phyloP scores from a whole-genome alignment of 2,113 vertebrate genomes.

The Corythornis vintsioides region DNA sequence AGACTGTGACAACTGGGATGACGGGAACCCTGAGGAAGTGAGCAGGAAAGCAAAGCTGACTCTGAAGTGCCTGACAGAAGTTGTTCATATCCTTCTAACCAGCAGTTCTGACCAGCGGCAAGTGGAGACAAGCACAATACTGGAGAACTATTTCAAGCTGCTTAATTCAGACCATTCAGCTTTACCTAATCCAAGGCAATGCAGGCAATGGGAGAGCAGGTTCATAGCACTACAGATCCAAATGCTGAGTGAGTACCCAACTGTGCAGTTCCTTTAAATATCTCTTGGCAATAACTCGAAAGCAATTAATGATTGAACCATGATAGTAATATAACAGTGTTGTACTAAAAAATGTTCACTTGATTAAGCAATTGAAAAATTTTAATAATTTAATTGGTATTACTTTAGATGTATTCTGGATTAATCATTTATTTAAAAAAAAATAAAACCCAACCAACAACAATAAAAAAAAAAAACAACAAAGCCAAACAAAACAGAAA shows the following conservation, averaged over 20 bases:
- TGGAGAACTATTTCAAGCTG: constrained; percentile 98
- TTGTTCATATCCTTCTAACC: constrained; percentile 91
- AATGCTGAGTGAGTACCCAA: constrained; percentile 89
- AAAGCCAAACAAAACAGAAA: neutral
- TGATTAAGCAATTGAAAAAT: neutral
- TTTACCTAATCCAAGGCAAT: constrained; percentile 76
- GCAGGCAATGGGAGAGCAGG: constrained; percentile 89
- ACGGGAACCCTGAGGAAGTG: constrained; percentile 84
- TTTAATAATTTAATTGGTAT: neutral
- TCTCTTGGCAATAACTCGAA: neutral
- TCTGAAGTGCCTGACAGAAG: constrained; percentile 92
- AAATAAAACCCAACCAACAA: neutral
- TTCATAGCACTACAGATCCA: constrained; percentile 93
- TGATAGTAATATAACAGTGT: neutral
- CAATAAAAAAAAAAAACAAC: neutral
- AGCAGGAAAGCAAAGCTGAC: constrained; percentile 90
- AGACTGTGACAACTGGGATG: constrained; percentile 86
- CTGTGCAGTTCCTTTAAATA: neutral
- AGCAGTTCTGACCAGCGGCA: constrained; percentile 97
- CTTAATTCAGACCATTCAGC: constrained; percentile 93
- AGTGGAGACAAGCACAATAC: constrained; percentile 91
- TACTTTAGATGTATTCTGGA: neutral
- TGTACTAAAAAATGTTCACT: neutral
- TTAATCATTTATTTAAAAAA: neutral
- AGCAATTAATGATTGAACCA: neutral